phyloP scores from a whole-genome alignment of 1,140 invertebrate genomes.

The Apolygus lucorum region DNA sequence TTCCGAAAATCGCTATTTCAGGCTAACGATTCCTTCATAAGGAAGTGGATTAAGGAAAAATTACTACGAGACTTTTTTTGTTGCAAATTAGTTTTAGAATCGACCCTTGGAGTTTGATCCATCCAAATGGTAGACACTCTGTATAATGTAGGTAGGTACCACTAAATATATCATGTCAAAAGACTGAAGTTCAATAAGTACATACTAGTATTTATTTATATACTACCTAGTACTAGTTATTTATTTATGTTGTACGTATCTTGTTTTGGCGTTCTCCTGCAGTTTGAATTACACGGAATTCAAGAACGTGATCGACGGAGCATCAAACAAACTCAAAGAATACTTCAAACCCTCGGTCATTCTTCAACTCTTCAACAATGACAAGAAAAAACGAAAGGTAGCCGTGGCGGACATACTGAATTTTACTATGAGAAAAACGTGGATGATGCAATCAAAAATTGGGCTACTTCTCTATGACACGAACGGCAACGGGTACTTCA shows the following conservation, averaged over 20 bases:
- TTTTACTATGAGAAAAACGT: slow-evolving; percentile 90
- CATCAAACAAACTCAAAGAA: slow-evolving; percentile 76
- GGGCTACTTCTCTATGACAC: slow-evolving; percentile 88
- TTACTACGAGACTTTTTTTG: no score
- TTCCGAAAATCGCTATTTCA: no score
- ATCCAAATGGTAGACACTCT: not conserved
- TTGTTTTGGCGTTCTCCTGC: slow-evolving; percentile 12
- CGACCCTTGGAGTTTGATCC: no score
- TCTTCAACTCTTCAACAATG: not conserved
- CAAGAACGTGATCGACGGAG: slow-evolving; percentile 52
- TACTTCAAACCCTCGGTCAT: slow-evolving; percentile 75
- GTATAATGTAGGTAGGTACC: not conserved
- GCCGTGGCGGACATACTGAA: slow-evolving; percentile 65
- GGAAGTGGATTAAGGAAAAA: no score
- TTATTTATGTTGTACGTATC: not conserved
- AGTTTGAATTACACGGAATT: slow-evolving; percentile 1
- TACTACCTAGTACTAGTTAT: not conserved
- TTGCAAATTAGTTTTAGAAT: no score
- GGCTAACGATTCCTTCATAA: not conserved
- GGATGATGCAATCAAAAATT: slow-evolving; percentile 87
- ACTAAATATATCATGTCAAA: not conserved
- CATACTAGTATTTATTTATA: not conserved
- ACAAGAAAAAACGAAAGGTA: slow-evolving; percentile 65
- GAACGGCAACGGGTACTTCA: slow-evolving; percentile 84
- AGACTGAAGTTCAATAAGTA: not conserved